A percentile compares a stretch with the other conserved stretches of the same genome.
phyloP scores from a whole-genome alignment of 1,140 invertebrate genomes.

The Aradophagus sp. region DNA sequence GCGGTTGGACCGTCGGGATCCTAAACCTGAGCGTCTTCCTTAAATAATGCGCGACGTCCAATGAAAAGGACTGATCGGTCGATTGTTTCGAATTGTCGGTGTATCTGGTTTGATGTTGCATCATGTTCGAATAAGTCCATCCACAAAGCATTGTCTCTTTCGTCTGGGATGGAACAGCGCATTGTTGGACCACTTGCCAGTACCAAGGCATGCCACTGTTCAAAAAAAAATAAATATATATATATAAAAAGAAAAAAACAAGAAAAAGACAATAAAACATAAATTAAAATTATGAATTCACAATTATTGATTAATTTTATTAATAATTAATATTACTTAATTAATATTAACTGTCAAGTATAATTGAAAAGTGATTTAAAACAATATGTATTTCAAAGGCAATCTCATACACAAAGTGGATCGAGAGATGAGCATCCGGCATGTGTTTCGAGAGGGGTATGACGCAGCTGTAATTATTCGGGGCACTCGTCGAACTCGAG shows the following conservation, averaged over 20 bases:
- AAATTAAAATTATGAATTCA: too few relatives aligned
- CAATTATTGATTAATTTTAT: too few relatives aligned
- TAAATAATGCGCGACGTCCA: constrained; percentile 69
- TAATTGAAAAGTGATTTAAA: too few relatives aligned
- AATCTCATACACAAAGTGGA: constrained; percentile 68
- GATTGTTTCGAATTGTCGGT: constrained; percentile 65
- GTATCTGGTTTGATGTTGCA: constrained; percentile 62
- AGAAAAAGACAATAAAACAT: too few relatives aligned
- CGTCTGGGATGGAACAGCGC: constrained; percentile 52
- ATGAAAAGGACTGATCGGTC: constrained; percentile 63
- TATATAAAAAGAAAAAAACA: too few relatives aligned
- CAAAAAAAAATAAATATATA: constrained; percentile 10
- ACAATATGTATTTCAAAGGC: too few relatives aligned
- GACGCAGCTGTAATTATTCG: constrained; percentile 68
- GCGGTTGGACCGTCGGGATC: constrained; percentile 68
- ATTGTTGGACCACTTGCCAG: constrained; percentile 69
- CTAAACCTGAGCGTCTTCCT: constrained; percentile 69
- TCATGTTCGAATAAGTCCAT: constrained; percentile 58
- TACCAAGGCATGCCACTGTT: constrained; percentile 69
- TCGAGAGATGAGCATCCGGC: constrained; percentile 67
- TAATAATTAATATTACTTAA: too few relatives aligned
- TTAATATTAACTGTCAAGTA: too few relatives aligned
- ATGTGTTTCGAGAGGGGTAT: constrained; percentile 70
- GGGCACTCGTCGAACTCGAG: constrained; percentile 58
- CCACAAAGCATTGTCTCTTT: constrained; percentile 65